Percentiles rank a stretch among this genome's conserved stretches.
phyloP scores from a whole-genome alignment of 1,140 invertebrate genomes.

The Solenopsis fugax region DNA sequence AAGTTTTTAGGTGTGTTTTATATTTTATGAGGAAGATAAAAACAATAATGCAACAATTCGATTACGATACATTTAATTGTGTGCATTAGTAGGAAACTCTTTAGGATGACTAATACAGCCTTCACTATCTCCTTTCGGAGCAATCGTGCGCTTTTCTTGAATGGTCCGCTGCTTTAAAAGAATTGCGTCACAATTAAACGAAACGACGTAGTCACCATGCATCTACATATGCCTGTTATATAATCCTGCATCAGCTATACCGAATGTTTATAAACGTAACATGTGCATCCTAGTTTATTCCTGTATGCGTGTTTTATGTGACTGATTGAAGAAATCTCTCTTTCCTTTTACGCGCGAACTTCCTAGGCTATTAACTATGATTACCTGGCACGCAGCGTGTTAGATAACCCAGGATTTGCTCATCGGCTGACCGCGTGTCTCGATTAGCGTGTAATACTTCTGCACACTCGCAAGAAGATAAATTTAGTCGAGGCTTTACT shows the following conservation, averaged over 20 bases:
- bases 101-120: background rate
- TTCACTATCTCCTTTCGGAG: conserved; percentile 6
- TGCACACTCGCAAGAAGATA: conserved; percentile 34
- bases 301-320: conserved; percentile 6
- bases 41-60: background rate
- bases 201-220: conserved; percentile 21
- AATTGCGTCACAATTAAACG: conserved; percentile 64
- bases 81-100: background rate
- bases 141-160: conserved; percentile 49
- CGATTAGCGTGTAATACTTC: conserved; percentile 2
- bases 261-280: conserved; percentile 51
- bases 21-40: background rate
- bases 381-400: conserved; percentile 65
- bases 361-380: conserved; percentile 77
- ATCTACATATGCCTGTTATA: conserved; percentile 47
- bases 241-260: background rate
- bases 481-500: conserved; percentile 42
- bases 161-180: conserved; percentile 8
- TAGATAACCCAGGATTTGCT: conserved; percentile 72
- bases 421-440: conserved; percentile 41
- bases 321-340: conserved; percentile 74
- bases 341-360: conserved; percentile 59
- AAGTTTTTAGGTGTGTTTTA: background rate
- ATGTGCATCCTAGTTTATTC: conserved; percentile 49
- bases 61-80: background rate